phyloP scores from a whole-genome alignment of 1,140 invertebrate species.

The Drosophila nigrodunni region DNA sequence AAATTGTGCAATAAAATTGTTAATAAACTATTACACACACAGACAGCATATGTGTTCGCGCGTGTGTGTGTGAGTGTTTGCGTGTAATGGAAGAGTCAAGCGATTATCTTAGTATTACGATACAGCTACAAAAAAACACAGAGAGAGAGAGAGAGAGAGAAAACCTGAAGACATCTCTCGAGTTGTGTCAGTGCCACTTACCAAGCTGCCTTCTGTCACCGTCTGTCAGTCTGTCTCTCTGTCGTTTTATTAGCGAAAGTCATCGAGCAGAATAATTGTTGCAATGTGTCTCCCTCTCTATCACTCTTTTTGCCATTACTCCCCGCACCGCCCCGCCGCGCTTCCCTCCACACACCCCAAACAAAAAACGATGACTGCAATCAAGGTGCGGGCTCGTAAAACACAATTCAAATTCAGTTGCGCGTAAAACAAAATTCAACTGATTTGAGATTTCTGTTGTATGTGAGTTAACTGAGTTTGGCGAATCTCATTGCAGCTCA shows the following conservation, averaged over 20 bases:
- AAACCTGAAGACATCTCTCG: slow-evolving; percentile 56
- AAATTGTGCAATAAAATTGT: slow-evolving; percentile 65
- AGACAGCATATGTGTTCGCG: neutral
- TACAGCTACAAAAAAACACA: neutral
- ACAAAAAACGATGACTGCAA: slow-evolving; percentile 46
- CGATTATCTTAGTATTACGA: slow-evolving; percentile 71
- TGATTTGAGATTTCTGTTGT: slow-evolving; percentile 35
- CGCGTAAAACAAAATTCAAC: slow-evolving; percentile 74
- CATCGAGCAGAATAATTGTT: slow-evolving; percentile 83
- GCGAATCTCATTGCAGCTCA: slow-evolving; percentile 49
- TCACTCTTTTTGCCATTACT: slow-evolving; percentile 27
- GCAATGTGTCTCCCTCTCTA: slow-evolving; percentile 46
- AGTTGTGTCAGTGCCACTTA: slow-evolving; percentile 57
- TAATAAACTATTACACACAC: slow-evolving; percentile 48
- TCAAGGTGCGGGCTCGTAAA: slow-evolving; percentile 73
- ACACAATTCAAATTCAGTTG: slow-evolving; percentile 72
- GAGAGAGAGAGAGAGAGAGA: slow-evolving; percentile 21
- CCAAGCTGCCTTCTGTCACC: slow-evolving; percentile 31
- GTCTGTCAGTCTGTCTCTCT: slow-evolving; percentile 9
- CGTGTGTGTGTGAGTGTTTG: too few relatives aligned
- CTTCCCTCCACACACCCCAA: neutral
- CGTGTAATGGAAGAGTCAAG: slow-evolving; percentile 18
- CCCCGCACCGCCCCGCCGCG: slow-evolving; percentile 11
- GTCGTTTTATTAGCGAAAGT: slow-evolving; percentile 81
- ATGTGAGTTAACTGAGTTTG: slow-evolving; percentile 38